Evolutionary conservation across 2,888 invertebrate species (phyloP).

Genomic region (Macrosiphum euphorbiae): DNA sequence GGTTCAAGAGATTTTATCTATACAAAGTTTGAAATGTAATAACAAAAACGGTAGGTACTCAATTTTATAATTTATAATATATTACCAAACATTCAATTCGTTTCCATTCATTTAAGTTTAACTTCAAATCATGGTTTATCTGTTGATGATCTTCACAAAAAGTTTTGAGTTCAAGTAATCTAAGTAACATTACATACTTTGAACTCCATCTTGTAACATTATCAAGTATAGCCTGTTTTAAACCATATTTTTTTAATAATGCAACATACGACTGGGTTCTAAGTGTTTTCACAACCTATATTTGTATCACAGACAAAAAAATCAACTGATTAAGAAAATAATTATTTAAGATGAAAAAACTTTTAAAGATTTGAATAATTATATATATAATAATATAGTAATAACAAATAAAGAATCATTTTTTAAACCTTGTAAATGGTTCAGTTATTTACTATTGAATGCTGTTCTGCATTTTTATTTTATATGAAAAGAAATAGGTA

Average conservation of each 20-base stretch:
- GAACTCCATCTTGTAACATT: background rate
- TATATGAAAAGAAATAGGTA: too few relatives aligned
- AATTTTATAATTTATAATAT: background rate
- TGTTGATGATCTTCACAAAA: background rate
- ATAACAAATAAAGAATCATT: background rate
- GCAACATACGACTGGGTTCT: background rate
- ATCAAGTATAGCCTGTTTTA: background rate
- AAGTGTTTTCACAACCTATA: background rate
- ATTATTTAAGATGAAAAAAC: too few relatives aligned
- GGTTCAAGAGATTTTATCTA: constrained; percentile 9
- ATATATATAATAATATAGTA: background rate
- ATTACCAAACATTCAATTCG: constrained; percentile 5
- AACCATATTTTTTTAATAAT: constrained; percentile 9
- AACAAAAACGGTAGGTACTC: background rate
- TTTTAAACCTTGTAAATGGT: background rate
- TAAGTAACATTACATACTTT: background rate
- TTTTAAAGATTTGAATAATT: background rate
- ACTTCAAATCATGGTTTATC: background rate
- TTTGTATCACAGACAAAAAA: background rate
- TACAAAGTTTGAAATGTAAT: background rate
- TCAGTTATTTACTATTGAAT: background rate
- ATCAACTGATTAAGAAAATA: too few relatives aligned
- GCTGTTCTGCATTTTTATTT: background rate
- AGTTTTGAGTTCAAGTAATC: background rate
- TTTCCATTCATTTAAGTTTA: background rate